Evolutionary conservation across 2,888 invertebrate species (phyloP), one percentile per base, ranked within the genome.

Genomic region (Rotaria magnacalcarata): DNA sequence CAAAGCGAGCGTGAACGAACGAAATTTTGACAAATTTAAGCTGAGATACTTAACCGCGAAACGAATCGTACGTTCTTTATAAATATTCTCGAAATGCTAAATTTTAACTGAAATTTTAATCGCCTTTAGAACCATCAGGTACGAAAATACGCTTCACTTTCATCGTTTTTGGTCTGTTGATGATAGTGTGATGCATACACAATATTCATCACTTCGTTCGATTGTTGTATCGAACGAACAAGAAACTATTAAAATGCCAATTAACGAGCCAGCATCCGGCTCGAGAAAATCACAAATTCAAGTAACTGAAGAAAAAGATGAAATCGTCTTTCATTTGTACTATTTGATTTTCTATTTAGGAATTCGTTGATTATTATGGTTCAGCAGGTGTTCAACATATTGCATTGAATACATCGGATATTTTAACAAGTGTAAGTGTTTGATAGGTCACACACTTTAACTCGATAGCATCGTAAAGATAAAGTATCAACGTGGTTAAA

Each of bases 151-250:
- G 87, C 91, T 95, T 50, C 93, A 93, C 91, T 95, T 95, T 89
- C 95, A 95, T 89, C 93, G 97, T 89, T 97, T 97, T 92, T 99
- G 98, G 98, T 97, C 97, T 0, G 96, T 99, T 2, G 99, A 99
- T 90, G 98, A 99, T 91, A 94, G 93, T 34, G 96, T 97, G 92
- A 93, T 99, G 34, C 96, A 96, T 91, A 98, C 98, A 0, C 95
- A 98, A 90, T 99, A 95, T 91, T 98, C 98, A 0, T 95, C 98
- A 0, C 93, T 99, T n/a, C 94, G 97, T 27, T 98, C 98, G 1
- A 95, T 97, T 88, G 98, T 99, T 0, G 95, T 99, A 93, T 95
- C 96, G 2, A 99, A 99, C 91, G 97, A 94, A 92, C 97, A 99
- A 90, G 98, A 99, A 91, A 97, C 95, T 0, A 94, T 99, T 11